Evolutionary conservation across 2,888 invertebrate genomes (phyloP).

Genomic region (Galeruca laticollis): DNA sequence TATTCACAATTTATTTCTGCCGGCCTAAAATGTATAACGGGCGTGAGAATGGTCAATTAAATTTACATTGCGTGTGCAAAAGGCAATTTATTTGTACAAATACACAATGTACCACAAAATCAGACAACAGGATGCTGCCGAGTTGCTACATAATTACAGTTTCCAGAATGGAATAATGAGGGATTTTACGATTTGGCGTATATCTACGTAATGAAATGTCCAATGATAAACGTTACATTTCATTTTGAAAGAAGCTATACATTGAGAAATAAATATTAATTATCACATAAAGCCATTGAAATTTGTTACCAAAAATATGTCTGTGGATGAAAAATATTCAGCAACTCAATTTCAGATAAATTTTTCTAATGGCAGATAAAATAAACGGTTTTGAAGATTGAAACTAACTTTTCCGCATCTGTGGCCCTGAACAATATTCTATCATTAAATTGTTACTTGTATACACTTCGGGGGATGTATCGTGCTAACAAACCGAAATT

Average conservation of each 20-base stretch:
- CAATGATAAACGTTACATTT: constrained; percentile 1
- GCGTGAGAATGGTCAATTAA: constrained; percentile 59
- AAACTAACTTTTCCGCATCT: no score
- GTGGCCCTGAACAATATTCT: no score
- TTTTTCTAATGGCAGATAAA: no score
- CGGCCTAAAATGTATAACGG: constrained; percentile 49
- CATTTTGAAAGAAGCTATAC: constrained; percentile 2
- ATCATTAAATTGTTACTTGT: no score
- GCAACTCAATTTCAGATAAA: no score
- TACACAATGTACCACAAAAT: constrained; percentile 59
- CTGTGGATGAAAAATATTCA: no score
- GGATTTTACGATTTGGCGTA: constrained; percentile 17
- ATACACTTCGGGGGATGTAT: no score
- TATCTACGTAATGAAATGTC: constrained; percentile 20
- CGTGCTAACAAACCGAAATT: no score
- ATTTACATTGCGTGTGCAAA: constrained; percentile 58
- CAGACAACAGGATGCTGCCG: constrained; percentile 49
- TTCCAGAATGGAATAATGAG: constrained; percentile 26
- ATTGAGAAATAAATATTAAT: no score
- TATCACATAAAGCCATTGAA: no score
- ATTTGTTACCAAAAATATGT: no score
- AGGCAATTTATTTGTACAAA: constrained; percentile 59
- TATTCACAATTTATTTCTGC: neutral
- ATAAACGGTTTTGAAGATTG: no score
- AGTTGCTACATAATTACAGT: constrained; percentile 30